Evolutionary conservation across 2,113 vertebrate species (phyloP).

Genomic region (Nymphicus hollandicus): DNA sequence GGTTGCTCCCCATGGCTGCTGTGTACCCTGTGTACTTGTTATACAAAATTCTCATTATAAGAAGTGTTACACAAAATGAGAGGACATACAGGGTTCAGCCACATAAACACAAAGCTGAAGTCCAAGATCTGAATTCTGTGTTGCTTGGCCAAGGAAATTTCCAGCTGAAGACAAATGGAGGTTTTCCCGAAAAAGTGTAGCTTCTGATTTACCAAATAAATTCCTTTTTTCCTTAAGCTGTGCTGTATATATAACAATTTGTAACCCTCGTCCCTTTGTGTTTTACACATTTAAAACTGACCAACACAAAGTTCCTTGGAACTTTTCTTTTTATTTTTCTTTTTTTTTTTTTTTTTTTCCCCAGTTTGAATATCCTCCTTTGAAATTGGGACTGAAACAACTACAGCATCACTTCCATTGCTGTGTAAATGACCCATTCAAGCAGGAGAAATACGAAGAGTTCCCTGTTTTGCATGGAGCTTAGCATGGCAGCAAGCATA

Average conservation of each 20-base stretch:
- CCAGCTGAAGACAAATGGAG: not conserved
- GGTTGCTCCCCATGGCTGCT: not conserved
- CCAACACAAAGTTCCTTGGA: not conserved
- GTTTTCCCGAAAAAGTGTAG: not conserved
- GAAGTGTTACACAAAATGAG: not conserved
- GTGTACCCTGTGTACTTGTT: too few species aligned
- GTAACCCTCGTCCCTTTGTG: not conserved
- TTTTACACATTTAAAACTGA: not conserved
- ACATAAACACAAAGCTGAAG: not conserved
- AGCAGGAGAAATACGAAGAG: not conserved
- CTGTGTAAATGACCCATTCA: not conserved
- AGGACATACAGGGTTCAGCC: accelerated
- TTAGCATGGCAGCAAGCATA: not conserved
- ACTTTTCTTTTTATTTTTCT: not conserved
- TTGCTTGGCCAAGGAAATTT: not conserved
- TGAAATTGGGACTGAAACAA: not conserved
- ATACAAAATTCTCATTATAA: not conserved
- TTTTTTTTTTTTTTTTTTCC: not conserved
- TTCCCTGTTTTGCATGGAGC: not conserved
- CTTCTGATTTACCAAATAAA: not conserved
- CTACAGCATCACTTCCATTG: not conserved
- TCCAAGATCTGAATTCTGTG: not conserved
- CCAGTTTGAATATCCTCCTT: not conserved
- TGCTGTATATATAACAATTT: not conserved
- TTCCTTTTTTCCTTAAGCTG: not conserved